Base-by-base conservation (phyloP, 2,888 invertebrate species). In the Steromphala cineraria region DNA sequence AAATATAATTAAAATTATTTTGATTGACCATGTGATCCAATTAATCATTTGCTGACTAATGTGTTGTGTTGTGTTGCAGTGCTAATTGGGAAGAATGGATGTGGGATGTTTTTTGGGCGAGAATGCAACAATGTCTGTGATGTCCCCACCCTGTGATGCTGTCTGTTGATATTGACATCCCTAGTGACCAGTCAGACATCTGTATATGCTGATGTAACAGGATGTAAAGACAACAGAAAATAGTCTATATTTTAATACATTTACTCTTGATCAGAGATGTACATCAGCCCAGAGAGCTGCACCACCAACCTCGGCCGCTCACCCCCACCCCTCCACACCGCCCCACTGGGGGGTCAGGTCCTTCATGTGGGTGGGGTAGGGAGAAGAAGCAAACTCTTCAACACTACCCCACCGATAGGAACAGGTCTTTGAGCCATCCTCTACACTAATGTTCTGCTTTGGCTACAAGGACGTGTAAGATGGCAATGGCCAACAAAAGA, bases 191-290 rank as follows among this genome's bases (percentile, higher is more conserved):
- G 5, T 24, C 7, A n/a, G 24, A 21, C 21, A 24, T 19, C 56
- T 19, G 24, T 19, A 10, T 24, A n/a, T n/a, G n/a, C n/a, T n/a
- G n/a, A n/a, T n/a, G n/a, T n/a, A n/a, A n/a, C n/a, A n/a, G n/a
- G n/a, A n/a, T n/a, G n/a, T n/a, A 71, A 13, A 40, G 19, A 71
- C 40, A 71, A 71, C 71, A 71, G 10, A 31, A 71, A 5, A 31
- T 40, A 71, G 71, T 10, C 40, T 71, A 17, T 28, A 71, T 10
- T 71, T 71, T 36, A 36, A 71, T 71, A 71, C 71, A 71, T 71
- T 71, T 71, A 71, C 71, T 71, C 62, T 71, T 71, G 71, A 40
- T 71, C 71, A 71, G 71, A 71, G 71, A 71, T 71, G 71, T 71
- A 36, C 71, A 71, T 31, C 71, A 71, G 71, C 71, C 31, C 28